Percentiles rank a stretch among this genome's conserved stretches.
Conservation (phyloP, 2,888 invertebrate genomes). For the Zootermopsis nevadensis region DNA sequence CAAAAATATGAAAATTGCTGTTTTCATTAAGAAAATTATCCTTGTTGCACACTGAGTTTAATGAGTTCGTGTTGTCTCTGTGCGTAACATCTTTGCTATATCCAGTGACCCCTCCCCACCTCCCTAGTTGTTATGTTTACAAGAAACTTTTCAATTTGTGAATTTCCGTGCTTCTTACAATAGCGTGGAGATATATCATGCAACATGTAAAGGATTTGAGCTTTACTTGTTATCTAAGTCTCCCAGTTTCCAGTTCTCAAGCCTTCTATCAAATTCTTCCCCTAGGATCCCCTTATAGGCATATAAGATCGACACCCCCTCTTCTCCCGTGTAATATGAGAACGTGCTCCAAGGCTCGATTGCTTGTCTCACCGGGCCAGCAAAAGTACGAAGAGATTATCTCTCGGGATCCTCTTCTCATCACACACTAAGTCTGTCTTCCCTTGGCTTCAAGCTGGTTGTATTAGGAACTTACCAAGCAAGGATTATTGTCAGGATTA, state of each 20-base stretch:
- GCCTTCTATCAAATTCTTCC: constrained; percentile 23
- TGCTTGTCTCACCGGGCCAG: constrained; percentile 29
- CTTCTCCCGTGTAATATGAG: not conserved
- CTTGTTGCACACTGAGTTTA: no score
- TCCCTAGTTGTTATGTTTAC: not conserved
- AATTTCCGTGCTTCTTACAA: not conserved
- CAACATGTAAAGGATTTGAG: not conserved
- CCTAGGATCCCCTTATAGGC: not conserved
- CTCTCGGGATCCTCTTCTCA: not conserved
- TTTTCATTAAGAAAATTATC: no score
- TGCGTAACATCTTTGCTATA: no score
- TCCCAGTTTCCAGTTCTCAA: constrained; percentile 44
- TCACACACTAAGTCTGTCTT: not conserved
- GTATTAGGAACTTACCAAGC: not conserved
- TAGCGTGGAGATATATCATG: not conserved
- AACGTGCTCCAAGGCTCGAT: constrained; percentile 24
- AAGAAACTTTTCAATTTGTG: constrained; percentile 24
- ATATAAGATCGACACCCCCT: constrained; percentile 6
- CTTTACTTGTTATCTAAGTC: constrained; percentile 39
- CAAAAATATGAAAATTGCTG: no score
- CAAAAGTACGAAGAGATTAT: constrained; percentile 26
- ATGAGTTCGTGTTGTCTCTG: no score
- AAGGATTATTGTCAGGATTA: not conserved
- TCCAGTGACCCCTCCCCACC: no score
- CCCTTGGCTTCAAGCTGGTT: constrained; percentile 11